phyloP scores from a whole-genome alignment of 2,888 invertebrate genomes.

The Perizoma affinitatum region DNA sequence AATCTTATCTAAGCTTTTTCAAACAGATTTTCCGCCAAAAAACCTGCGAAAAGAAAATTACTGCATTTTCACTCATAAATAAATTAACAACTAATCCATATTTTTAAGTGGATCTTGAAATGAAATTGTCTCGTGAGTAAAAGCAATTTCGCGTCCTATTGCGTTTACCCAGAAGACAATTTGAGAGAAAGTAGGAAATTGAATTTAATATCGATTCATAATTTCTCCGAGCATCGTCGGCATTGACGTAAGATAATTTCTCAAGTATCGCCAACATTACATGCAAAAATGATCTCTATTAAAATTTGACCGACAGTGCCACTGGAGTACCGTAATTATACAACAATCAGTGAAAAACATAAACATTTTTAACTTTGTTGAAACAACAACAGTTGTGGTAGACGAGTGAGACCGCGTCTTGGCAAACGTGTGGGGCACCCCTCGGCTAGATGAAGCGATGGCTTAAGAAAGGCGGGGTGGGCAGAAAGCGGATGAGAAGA shows the following conservation, averaged over 20 bases:
- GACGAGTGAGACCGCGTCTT: too few species aligned
- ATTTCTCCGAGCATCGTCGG: conserved; percentile 16
- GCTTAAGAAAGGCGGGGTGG: too few species aligned
- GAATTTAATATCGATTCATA: conserved; percentile 29
- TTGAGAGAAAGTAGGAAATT: conserved; percentile 41
- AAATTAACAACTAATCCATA: neutral
- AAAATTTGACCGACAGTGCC: too few species aligned
- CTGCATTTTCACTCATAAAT: conserved; percentile 67
- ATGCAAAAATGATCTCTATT: conserved; percentile 30
- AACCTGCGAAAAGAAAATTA: conserved; percentile 56
- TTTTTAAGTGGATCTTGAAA: neutral
- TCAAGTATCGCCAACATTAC: conserved; percentile 8
- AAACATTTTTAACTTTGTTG: too few species aligned
- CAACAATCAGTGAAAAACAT: too few species aligned
- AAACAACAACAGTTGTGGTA: too few species aligned
- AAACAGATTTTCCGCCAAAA: conserved; percentile 50
- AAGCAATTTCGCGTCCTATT: conserved; percentile 62
- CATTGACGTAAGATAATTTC: conserved; percentile 10
- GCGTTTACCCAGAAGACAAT: conserved; percentile 60
- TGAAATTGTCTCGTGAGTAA: conserved; percentile 34
- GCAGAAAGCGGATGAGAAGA: too few species aligned
- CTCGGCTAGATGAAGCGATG: too few species aligned
- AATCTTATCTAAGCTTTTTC: conserved; percentile 44
- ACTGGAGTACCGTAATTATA: too few species aligned
- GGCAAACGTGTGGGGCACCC: too few species aligned